A percentile compares a stretch with the other conserved stretches of the same genome.
These are phyloP conservation scores for Natrix natrix DNA, from an alignment of 2,797 vertebrate genomes.

Conservation along the genomic window DNA sequence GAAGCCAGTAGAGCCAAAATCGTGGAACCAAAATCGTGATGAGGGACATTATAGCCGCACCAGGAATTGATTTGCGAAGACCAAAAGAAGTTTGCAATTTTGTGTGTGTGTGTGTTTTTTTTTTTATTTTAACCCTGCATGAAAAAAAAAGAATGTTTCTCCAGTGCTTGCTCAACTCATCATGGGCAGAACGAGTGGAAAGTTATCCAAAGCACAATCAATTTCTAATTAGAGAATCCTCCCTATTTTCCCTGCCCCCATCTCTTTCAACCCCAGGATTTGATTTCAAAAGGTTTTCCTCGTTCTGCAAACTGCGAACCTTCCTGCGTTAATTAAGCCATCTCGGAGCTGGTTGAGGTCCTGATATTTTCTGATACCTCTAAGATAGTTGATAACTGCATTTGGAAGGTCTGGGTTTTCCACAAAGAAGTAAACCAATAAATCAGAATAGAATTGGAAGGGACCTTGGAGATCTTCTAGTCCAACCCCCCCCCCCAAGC, in stretches of 20 bases:
- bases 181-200: neutral
- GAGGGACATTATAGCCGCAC: neutral
- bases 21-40: neutral
- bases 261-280: neutral
- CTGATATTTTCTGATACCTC: neutral
- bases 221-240: conserved; percentile 15
- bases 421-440: neutral
- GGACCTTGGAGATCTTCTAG: neutral
- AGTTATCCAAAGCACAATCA: neutral
- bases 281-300: conserved; percentile 7
- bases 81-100: neutral
- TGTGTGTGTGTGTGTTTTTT: neutral
- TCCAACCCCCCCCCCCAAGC: neutral
- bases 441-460: neutral
- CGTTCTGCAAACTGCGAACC: neutral
- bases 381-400: neutral
- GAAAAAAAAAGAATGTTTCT: neutral
- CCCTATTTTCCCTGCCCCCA: neutral
- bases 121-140: neutral
- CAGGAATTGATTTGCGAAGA: neutral
- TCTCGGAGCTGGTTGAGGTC: neutral
- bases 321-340: fast-evolving
- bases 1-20: neutral
- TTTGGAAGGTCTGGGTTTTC: neutral
- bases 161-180: neutral